Evolutionary conservation across 1,140 invertebrate genomes (phyloP).

Genomic region (Pseudomyrmex gracilis): DNA sequence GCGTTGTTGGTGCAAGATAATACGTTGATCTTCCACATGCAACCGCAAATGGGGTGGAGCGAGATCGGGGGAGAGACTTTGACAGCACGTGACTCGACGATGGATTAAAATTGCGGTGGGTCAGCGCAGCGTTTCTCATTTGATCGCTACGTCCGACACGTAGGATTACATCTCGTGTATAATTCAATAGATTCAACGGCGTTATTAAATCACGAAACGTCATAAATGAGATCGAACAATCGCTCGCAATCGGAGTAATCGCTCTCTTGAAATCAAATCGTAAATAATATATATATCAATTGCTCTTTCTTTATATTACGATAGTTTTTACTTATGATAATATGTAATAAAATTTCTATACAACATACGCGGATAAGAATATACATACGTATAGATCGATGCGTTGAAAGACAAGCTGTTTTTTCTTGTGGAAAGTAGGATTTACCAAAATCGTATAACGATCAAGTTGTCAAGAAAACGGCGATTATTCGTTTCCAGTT

Average conservation of each 20-base stretch:
- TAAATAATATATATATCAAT: neutral
- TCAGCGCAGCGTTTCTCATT: constrained; percentile 68
- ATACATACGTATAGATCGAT: neutral
- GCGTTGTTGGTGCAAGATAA: constrained; percentile 51
- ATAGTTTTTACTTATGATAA: neutral
- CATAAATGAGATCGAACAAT: constrained; percentile 63
- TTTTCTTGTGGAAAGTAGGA: constrained; percentile 58
- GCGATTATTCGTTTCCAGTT: constrained; percentile 76
- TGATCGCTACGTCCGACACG: constrained; percentile 67
- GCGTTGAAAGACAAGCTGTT: constrained; percentile 27
- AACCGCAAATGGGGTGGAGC: constrained; percentile 13
- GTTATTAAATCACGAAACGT: constrained; percentile 58
- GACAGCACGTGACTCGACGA: constrained; percentile 67
- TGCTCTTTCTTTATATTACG: too few species aligned
- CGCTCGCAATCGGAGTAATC: neutral
- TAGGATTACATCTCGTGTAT: constrained; percentile 70
- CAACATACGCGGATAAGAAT: neutral
- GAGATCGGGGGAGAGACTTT: constrained; percentile 42
- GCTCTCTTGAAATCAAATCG: neutral
- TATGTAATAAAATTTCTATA: neutral
- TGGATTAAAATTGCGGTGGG: constrained; percentile 72
- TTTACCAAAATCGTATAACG: constrained; percentile 64
- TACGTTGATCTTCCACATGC: constrained; percentile 55
- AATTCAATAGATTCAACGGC: constrained; percentile 62
- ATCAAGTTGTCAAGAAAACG: constrained; percentile 76